A percentile compares a stretch with the other conserved stretches of the same genome.
Evolutionary conservation across 2,113 vertebrate species (phyloP).

Genomic region (Aythya baeri): DNA sequence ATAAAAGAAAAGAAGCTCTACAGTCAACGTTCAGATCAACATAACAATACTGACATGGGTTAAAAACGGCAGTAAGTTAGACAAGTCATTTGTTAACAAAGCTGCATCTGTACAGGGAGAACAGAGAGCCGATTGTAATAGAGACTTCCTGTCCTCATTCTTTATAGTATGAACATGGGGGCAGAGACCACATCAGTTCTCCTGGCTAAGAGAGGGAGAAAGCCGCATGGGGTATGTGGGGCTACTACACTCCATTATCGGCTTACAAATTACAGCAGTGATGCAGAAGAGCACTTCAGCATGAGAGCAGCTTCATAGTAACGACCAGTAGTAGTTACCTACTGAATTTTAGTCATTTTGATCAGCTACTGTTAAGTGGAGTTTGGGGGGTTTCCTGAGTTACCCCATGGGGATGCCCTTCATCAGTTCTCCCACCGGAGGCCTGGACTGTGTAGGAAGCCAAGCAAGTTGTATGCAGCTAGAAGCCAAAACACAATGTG

Average conservation of each 20-base stretch:
- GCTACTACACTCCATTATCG: neutral
- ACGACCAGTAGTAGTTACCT: neutral
- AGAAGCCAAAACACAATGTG: neutral
- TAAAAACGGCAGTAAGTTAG: neutral
- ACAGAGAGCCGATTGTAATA: neutral
- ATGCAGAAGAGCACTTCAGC: neutral
- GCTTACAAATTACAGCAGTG: neutral
- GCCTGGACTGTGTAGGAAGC: neutral
- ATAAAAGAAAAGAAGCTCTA: neutral
- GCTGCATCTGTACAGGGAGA: neutral
- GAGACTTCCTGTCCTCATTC: neutral
- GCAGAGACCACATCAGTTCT: rapidly evolving
- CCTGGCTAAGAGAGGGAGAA: no score
- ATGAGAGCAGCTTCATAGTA: neutral
- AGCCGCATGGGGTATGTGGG: rapidly evolving
- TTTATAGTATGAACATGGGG: rapidly evolving
- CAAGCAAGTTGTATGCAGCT: neutral
- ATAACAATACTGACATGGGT: neutral
- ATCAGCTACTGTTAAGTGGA: neutral
- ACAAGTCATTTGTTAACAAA: constrained; percentile 12
- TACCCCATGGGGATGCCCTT: neutral
- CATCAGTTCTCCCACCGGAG: neutral
- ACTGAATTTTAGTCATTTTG: neutral
- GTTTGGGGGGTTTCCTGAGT: neutral
- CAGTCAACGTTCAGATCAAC: neutral